Percentiles rank a stretch among this genome's conserved stretches.
phyloP scores from a whole-genome alignment of 2,113 vertebrate species.

The Oncorhynchus masou region DNA sequence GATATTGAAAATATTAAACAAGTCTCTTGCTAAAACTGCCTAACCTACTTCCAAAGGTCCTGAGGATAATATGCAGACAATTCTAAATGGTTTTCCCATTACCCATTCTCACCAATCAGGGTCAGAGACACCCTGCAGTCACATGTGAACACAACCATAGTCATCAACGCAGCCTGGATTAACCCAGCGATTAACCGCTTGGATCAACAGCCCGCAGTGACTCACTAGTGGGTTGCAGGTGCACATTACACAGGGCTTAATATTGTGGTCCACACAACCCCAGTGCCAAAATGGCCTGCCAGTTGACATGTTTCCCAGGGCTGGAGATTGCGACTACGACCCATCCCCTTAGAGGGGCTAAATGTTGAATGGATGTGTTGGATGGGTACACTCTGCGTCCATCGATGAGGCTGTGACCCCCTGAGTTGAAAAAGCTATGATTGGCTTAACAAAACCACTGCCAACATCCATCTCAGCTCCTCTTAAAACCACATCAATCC shows the following conservation, averaged over 20 bases:
- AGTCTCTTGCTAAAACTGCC: neutral
- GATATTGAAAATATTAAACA: neutral
- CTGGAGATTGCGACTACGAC: neutral
- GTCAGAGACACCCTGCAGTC: neutral
- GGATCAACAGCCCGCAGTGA: constrained; percentile 12
- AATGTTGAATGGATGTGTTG: constrained; percentile 9
- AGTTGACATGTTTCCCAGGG: constrained; percentile 28
- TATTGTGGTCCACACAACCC: constrained; percentile 8
- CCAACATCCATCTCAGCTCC: constrained; percentile 12
- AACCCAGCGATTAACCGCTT: constrained; percentile 12
- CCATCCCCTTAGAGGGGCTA: constrained; percentile 3
- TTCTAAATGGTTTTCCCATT: neutral
- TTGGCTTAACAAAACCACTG: constrained; percentile 22
- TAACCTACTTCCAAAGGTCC: constrained; percentile 3
- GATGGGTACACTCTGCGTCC: constrained; percentile 9
- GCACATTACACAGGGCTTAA: constrained; percentile 23
- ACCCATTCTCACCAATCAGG: neutral
- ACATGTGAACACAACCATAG: neutral
- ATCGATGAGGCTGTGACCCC: constrained; percentile 24
- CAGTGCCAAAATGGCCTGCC: constrained; percentile 12
- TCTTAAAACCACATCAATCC: constrained; percentile 49
- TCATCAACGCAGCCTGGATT: constrained; percentile 8
- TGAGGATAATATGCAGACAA: constrained; percentile 3
- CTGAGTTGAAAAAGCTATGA: constrained; percentile 11
- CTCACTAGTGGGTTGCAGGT: constrained; percentile 33